Conservation (phyloP, 2,113 vertebrate species). For the Pelecanus crispus region DNA sequence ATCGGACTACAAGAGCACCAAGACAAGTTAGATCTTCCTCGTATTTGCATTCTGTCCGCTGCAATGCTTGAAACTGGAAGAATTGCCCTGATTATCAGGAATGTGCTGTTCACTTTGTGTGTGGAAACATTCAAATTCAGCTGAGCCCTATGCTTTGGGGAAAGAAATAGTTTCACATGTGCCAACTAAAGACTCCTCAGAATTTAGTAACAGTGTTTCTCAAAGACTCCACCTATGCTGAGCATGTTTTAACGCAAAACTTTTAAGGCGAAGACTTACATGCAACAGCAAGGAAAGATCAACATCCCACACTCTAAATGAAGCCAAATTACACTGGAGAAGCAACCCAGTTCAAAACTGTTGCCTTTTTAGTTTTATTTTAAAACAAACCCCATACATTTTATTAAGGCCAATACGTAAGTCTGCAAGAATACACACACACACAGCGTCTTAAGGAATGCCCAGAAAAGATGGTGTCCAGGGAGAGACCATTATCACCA, state of each 20-base stretch:
- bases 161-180: neutral
- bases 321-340: neutral
- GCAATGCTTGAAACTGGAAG: neutral
- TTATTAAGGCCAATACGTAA: neutral
- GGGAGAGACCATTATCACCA: neutral
- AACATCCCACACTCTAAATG: fast-evolving
- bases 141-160: neutral
- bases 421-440: neutral
- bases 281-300: neutral
- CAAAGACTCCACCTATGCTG: neutral
- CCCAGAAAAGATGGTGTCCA: neutral
- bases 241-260: neutral
- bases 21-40: neutral
- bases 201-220: neutral
- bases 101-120: neutral
- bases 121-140: neutral
- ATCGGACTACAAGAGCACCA: neutral
- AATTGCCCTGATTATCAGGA: neutral
- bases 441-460: neutral
- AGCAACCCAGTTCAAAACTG: neutral
- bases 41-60: neutral
- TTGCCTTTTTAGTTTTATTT: neutral
- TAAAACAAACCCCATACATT: neutral
- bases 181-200: neutral
- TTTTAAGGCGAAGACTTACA: neutral